Conservation (phyloP, 1,140 invertebrate species). For the Tetramorium alpestre region DNA sequence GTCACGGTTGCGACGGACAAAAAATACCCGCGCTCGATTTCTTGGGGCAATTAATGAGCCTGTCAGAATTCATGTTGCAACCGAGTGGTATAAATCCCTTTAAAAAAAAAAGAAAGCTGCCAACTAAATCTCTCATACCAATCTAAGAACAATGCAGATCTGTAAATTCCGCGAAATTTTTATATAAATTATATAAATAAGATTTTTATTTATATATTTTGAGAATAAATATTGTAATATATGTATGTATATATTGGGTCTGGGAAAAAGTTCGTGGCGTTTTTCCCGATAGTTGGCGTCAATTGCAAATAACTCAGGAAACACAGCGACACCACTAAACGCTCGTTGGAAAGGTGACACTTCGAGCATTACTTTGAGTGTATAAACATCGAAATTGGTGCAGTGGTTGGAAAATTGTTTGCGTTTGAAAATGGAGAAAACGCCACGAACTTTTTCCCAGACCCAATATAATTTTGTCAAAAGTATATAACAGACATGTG, state of each 20-base stretch:
- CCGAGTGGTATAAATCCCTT: background rate
- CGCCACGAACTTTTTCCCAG: too few relatives aligned
- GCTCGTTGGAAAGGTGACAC: too few relatives aligned
- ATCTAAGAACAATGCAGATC: background rate
- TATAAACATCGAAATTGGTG: too few relatives aligned
- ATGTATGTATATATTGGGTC: background rate
- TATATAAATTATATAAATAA: background rate
- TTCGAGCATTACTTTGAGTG: too few relatives aligned
- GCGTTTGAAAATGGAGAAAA: too few relatives aligned
- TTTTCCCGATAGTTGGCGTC: too few relatives aligned
- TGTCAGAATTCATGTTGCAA: background rate
- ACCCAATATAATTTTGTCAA: background rate
- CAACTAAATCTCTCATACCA: background rate
- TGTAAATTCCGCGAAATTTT: background rate
- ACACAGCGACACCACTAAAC: too few relatives aligned
- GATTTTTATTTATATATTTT: background rate
- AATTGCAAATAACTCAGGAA: too few relatives aligned
- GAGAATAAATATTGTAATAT: background rate
- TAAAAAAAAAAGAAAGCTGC: background rate
- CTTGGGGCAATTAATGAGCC: conserved; percentile 14
- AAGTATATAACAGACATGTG: background rate
- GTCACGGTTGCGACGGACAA: conserved; percentile 9
- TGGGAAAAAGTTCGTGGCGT: too few relatives aligned
- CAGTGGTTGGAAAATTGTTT: too few relatives aligned
- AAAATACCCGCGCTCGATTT: conserved; percentile 16